Evolutionary conservation across 2,113 vertebrate genomes (phyloP).

Genomic region (Tetrao urogallus): DNA sequence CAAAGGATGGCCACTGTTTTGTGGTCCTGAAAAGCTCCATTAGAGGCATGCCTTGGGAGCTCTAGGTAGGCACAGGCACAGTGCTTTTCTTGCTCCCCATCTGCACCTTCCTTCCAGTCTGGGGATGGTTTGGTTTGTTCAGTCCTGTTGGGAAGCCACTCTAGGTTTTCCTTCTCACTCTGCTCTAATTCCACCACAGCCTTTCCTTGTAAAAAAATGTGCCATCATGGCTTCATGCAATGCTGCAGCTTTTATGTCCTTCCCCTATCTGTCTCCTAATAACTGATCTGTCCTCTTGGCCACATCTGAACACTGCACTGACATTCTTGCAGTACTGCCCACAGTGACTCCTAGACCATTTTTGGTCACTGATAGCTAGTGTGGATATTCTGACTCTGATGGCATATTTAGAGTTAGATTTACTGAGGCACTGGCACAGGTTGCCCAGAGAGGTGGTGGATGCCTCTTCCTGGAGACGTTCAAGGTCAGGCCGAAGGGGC

Average conservation of each 20-base stretch:
- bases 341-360: neutral
- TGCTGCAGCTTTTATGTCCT: neutral
- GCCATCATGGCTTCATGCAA: neutral
- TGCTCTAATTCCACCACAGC: neutral
- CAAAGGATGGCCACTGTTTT: neutral
- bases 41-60: accelerated
- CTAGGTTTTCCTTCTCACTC: neutral
- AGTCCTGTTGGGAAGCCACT: neutral
- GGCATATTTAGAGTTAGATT: neutral
- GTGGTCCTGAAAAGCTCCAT: neutral
- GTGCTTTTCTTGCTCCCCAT: too few species aligned
- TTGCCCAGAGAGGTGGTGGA: too few species aligned
- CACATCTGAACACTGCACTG: neutral
- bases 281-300: neutral
- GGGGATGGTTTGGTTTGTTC: neutral
- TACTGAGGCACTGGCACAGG: too few species aligned
- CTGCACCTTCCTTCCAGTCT: neutral
- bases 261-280: neutral
- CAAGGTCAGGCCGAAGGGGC: too few species aligned
- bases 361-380: neutral
- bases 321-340: neutral
- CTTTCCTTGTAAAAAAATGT: neutral
- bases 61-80: neutral
- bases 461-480: too few species aligned
- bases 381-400: neutral